phyloP scores from a whole-genome alignment of 1,140 invertebrate species.

The Zaprionus lachaisei region DNA sequence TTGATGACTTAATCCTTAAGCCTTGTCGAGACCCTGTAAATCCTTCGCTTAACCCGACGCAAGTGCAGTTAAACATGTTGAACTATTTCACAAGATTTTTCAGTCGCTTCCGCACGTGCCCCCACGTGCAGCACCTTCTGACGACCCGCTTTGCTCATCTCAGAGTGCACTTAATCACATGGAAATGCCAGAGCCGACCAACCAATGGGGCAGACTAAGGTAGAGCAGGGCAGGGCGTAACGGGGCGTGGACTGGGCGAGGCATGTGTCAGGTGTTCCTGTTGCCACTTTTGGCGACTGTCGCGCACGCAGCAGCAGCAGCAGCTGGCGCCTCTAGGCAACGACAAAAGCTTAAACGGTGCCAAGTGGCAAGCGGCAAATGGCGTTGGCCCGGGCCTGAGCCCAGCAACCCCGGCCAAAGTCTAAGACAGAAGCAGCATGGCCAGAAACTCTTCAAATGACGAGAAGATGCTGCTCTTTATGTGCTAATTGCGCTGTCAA shows the following conservation, averaged over 20 bases:
- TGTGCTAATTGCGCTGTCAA: constrained; percentile 82
- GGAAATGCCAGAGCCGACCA: constrained; percentile 42
- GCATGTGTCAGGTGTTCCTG: constrained; percentile 38
- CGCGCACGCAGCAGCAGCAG: constrained; percentile 31
- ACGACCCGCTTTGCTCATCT: constrained; percentile 14
- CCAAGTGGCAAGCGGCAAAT: constrained; percentile 65
- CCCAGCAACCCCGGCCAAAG: constrained; percentile 15
- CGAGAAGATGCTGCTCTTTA: constrained; percentile 76
- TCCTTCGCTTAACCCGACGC: constrained; percentile 54
- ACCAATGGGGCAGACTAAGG: neutral
- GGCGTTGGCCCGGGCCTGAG: constrained; percentile 7
- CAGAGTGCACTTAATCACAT: constrained; percentile 79
- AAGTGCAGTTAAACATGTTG: constrained; percentile 64
- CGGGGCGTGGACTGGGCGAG: too few relatives aligned
- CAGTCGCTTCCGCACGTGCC: constrained; percentile 1
- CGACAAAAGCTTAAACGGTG: constrained; percentile 70
- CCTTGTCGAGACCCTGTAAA: constrained; percentile 1
- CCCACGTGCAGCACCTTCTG: neutral
- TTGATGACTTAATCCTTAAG: constrained; percentile 3
- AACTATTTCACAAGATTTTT: constrained; percentile 56
- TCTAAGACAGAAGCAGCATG: constrained; percentile 50
- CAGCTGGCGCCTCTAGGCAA: constrained; percentile 38
- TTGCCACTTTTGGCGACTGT: constrained; percentile 46
- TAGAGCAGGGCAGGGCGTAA: neutral
- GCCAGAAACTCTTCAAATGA: constrained; percentile 65